A percentile compares a stretch with the other conserved stretches of the same genome.
Conservation (phyloP, 2,888 invertebrate species). For the Dolichopus griseipennis region DNA sequence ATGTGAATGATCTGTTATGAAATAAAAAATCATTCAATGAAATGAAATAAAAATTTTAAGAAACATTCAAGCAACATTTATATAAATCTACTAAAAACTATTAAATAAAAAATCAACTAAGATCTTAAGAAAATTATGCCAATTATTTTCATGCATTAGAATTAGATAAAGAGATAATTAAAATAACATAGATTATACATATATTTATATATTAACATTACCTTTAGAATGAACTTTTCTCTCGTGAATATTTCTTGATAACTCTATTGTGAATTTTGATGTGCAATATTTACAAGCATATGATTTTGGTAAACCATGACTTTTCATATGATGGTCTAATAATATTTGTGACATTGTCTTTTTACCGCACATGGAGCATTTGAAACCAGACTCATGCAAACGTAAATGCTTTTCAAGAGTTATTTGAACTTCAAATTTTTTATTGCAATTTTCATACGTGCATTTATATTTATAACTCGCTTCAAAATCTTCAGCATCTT, state of each 20-base stretch:
- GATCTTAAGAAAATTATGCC: no score
- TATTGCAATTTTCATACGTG: background rate
- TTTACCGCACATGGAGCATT: background rate
- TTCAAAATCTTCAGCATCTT: background rate
- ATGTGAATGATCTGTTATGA: no score
- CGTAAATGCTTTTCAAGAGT: background rate
- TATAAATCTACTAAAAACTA: no score
- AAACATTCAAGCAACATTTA: no score
- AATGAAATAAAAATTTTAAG: no score
- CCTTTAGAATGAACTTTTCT: background rate
- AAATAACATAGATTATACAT: no score
- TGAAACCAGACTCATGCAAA: background rate
- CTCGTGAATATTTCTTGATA: conserved; percentile 3
- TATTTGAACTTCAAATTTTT: background rate
- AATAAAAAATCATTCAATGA: no score
- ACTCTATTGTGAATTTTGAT: conserved; percentile 1
- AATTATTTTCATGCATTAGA: no score
- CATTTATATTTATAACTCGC: background rate
- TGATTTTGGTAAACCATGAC: background rate
- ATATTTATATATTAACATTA: background rate
- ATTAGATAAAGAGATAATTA: no score
- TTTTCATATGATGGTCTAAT: background rate
- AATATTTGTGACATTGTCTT: background rate
- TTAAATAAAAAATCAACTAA: no score
- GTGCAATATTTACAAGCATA: background rate